Base-by-base conservation (phyloP, 1,140 invertebrate species). In the Zaprionus africanus region DNA sequence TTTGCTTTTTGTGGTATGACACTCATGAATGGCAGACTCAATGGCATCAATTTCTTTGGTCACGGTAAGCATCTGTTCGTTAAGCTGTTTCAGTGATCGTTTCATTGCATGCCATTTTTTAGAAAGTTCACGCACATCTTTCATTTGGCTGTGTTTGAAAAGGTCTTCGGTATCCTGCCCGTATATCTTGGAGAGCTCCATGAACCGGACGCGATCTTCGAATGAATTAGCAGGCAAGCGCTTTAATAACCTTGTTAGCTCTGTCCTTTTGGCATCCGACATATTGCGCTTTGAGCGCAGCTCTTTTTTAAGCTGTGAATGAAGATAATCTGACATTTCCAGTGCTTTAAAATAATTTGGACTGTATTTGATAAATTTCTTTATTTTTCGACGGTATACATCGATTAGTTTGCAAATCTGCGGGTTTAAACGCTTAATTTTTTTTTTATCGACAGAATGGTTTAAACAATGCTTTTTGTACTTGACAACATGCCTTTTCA, bases 141-240 rank as follows among this genome's bases (percentile, higher is more conserved):
- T 24, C 46, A 24, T 3, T 13, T 24, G 19, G 4, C 19, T 11
- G 11, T 13, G 1, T 12, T 19, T 22, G 19, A 11, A 12, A 24
- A n/a, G 1, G 2, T 22, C 11, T 5, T 24, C 4, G 9, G 0
- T 24, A 5, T 51, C 4, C 11, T 19, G 19, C 6, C 46, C 46
- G 19, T 24, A 24, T 12, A 51, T 19, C 15, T 56, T 58, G 4
- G 60, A 54, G 1, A 85, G n/a, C 11, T 83, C 82, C 73, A 84
- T 78, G 2, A 85, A 58, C 5, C 24, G 59, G 17, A 82, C 57
- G 1, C 59, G 59, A 7, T 83, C 51, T 0, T 17, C 7, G 1
- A 82, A 46, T 3, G 15, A 57, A 36, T 51, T 15, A 15, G 9
- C 9, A 1, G 71, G 81, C 9, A 80, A 11, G 6, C 24, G 22